Conservation (phyloP, 2,113 vertebrate genomes). For the Brachyhypopomus gauderio region DNA sequence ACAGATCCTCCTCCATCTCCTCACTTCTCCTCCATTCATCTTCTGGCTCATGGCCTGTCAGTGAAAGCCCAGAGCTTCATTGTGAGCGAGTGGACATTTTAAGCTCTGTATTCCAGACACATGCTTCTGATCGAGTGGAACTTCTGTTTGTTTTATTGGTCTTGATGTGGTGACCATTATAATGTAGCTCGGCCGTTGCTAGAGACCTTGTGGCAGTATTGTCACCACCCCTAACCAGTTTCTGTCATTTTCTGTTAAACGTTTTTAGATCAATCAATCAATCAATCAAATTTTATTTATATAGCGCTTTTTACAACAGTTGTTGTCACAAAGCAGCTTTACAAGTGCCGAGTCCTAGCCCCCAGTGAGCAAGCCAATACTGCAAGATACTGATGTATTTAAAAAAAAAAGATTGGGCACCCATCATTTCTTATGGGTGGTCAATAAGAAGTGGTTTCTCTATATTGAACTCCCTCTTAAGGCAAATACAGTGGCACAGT, state of each 20-base stretch:
- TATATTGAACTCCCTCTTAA: slow-evolving; percentile 52
- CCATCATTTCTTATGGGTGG: not conserved
- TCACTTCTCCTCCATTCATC: slow-evolving; percentile 47
- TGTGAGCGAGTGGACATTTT: not conserved
- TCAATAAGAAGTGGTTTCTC: slow-evolving; percentile 41
- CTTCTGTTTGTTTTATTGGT: not conserved
- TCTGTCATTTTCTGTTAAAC: not conserved
- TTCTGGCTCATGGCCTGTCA: slow-evolving; percentile 20
- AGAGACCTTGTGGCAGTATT: not conserved
- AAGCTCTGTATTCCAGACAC: too few relatives aligned
- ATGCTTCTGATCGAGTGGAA: not conserved
- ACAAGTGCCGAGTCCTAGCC: too few relatives aligned
- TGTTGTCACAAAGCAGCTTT: too few relatives aligned
- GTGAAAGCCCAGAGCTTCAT: not conserved
- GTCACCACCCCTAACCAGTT: not conserved
- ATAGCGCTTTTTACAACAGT: too few relatives aligned
- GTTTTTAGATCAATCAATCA: too few relatives aligned
- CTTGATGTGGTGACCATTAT: not conserved
- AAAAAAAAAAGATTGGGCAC: not conserved
- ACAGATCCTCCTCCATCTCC: not conserved
- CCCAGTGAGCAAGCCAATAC: too few relatives aligned
- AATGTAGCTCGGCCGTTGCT: not conserved
- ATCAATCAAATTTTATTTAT: too few relatives aligned
- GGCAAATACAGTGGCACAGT: slow-evolving; percentile 58
- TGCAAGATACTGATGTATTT: not conserved